Percentiles rank a stretch among this genome's conserved stretches.
phyloP scores from a whole-genome alignment of 2,888 invertebrate species.

The Coleophora deauratella region DNA sequence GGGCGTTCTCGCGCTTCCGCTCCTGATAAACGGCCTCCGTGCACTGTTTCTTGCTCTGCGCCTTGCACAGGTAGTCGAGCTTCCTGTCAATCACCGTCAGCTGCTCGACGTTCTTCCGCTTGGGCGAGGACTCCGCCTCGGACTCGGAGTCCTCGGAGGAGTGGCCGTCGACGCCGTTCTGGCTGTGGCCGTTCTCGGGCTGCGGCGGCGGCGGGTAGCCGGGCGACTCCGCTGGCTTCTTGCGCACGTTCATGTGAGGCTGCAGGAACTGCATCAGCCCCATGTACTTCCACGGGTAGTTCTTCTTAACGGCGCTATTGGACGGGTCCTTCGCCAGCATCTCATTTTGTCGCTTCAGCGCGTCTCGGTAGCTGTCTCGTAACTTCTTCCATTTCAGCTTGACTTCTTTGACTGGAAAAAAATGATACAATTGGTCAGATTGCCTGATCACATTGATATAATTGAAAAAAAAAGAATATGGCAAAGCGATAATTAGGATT shows the following conservation, averaged over 20 bases:
- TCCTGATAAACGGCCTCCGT: conserved; percentile 19
- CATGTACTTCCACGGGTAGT: conserved; percentile 62
- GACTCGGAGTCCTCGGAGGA: conserved; percentile 28
- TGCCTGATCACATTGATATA: no score
- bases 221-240: conserved; percentile 41
- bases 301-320: conserved; percentile 32
- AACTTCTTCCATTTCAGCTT: conserved; percentile 65
- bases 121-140: conserved; percentile 28
- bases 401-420: conserved; percentile 58
- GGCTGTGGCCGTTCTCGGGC: conserved; percentile 18
- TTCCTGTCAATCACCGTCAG: conserved; percentile 42
- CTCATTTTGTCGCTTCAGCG: conserved; percentile 58
- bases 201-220: conserved; percentile 20
- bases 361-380: conserved; percentile 65
- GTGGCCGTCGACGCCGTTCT: conserved; percentile 29
- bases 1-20: conserved; percentile 16
- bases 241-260: conserved; percentile 61
- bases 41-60: conserved; percentile 27
- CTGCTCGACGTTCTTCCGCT: conserved; percentile 33
- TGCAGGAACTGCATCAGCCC: conserved; percentile 61
- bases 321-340: conserved; percentile 42
- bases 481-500: no score
- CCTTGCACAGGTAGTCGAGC: conserved; percentile 45
- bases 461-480: no score
- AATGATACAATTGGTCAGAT: neutral